Conservation (phyloP, 2,888 invertebrate genomes). For the Eurytoma adleriae region DNA sequence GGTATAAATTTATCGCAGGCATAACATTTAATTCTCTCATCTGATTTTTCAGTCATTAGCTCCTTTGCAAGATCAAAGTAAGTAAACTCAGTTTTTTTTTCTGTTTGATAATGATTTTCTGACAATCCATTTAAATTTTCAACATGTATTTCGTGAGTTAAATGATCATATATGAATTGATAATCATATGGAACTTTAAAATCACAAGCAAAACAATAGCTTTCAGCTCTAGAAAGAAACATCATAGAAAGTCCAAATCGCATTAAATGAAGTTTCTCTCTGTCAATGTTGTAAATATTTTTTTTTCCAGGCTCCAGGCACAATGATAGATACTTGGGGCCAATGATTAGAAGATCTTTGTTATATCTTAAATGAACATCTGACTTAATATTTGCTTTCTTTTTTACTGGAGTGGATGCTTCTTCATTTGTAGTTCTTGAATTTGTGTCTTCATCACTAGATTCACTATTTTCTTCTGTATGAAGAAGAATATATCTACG, state of each 20-base stretch:
- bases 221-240: neutral
- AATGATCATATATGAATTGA: slow-evolving; percentile 24
- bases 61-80: slow-evolving; percentile 22
- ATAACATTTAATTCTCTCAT: slow-evolving; percentile 22
- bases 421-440: neutral
- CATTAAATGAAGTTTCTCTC: neutral
- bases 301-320: slow-evolving; percentile 24
- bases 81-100: neutral
- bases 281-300: slow-evolving; percentile 29
- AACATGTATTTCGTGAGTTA: slow-evolving; percentile 24
- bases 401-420: neutral
- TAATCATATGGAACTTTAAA: slow-evolving; percentile 3
- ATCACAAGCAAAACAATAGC: slow-evolving; percentile 23
- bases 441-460: neutral
- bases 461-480: neutral
- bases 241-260: slow-evolving; percentile 17
- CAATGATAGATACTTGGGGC: slow-evolving; percentile 14
- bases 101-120: neutral
- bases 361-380: slow-evolving; percentile 8
- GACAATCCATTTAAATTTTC: slow-evolving; percentile 3
- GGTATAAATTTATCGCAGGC: slow-evolving; percentile 7
- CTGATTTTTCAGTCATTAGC: slow-evolving; percentile 17
- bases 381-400: neutral
- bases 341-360: slow-evolving; percentile 18
- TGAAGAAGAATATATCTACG: neutral